Base-by-base conservation (phyloP, 2,797 vertebrate genomes). In the Otolemur crassicaudatus region DNA sequence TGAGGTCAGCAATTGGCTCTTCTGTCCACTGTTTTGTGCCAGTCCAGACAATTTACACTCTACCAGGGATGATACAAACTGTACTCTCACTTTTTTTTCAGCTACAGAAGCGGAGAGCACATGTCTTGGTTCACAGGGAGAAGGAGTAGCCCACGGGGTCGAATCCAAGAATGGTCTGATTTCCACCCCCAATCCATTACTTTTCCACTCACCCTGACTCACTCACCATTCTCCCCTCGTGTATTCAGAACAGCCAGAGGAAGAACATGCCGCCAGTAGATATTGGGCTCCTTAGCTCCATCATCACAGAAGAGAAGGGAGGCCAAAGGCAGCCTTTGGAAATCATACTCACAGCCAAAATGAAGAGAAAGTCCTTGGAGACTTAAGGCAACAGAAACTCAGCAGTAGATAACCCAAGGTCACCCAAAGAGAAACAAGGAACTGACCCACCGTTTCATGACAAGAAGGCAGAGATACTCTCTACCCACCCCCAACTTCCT, bases 1-100 rank as follows among this genome's bases (percentile, higher is more conserved):
- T 97, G 94, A 97, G 86, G 82, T 97, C 96, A 97, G 93, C 69
- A 75, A 1, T n/a, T 96, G 93, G 91, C 93, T 87, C 40, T 61
- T 58, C 70, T 53, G n/a, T 20, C 77, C 91, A 58, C 46, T 25
- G 81, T 46, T 77, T 40, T 22, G 19, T 90, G 89, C 91, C 96
- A 85, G 34, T 49, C 34, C 89, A 89, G 88, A 87, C 82, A 92
- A 72, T 43, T 95, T 96, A 63, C 65, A 31, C 94, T 77, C 79
- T 34, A 81, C 46, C 53, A 77, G 46, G 0, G 5, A 79, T 27
- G 12, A 93, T 49, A 77, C 25, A 87, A 85, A n/a, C 84, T 79
- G 23, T 82, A 27, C n/a, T 82, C 89, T 90, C n/a, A 46, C 72
- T 92, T 90, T 75, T 89, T 61, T 79, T 87, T 72, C 91, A 70